Evolutionary conservation across 2,113 vertebrate genomes (phyloP).

Genomic region (Calidris pygmaea): DNA sequence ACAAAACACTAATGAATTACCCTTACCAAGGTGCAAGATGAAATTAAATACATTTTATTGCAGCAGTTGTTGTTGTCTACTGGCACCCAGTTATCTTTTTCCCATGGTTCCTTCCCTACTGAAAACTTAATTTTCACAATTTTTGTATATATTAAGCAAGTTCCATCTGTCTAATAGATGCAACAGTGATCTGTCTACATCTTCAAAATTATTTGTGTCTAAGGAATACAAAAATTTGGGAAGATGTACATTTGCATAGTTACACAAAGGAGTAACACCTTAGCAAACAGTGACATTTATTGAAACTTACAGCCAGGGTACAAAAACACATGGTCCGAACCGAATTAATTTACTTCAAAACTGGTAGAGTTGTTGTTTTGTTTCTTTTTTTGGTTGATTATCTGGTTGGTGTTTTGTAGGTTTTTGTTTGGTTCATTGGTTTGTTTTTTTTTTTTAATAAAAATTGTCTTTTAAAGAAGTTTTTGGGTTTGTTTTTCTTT

Average conservation of each 20-base stretch:
- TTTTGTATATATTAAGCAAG: background rate
- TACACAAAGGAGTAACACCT: background rate
- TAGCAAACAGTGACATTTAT: background rate
- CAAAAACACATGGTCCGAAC: accelerated
- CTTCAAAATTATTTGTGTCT: background rate
- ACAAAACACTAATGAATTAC: background rate
- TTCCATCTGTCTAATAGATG: background rate
- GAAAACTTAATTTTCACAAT: background rate
- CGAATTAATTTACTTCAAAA: background rate
- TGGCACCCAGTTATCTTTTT: background rate
- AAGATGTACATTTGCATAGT: background rate
- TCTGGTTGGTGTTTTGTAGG: background rate
- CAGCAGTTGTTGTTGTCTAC: background rate
- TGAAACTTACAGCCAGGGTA: background rate
- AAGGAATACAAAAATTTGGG: background rate
- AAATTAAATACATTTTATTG: background rate
- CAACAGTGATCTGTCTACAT: background rate
- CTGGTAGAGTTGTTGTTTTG: accelerated
- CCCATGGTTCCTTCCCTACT: background rate
- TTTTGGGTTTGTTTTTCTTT: no score
- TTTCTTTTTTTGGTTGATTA: background rate
- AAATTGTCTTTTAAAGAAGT: background rate
- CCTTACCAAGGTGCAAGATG: background rate
- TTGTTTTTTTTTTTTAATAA: background rate
- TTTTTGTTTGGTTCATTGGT: background rate